phyloP scores from a whole-genome alignment of 2,888 invertebrate genomes.

The Cheilosia variabilis region DNA sequence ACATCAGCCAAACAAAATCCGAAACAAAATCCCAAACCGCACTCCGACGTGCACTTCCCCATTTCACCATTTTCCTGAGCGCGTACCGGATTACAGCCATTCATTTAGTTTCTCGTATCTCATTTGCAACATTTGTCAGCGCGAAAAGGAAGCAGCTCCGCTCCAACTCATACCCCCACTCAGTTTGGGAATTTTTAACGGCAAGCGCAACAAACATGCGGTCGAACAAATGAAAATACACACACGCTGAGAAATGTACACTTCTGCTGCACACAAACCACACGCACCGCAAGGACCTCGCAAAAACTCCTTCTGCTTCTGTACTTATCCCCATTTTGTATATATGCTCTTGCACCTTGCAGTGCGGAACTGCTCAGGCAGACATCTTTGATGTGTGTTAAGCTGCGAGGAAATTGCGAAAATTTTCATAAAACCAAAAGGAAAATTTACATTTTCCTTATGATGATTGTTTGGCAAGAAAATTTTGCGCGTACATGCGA shows the following conservation, averaged over 20 bases:
- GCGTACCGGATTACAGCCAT: slow-evolving; percentile 30
- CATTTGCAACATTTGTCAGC: slow-evolving; percentile 41
- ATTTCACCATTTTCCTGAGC: background rate
- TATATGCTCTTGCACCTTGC: slow-evolving; percentile 13
- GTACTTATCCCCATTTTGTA: background rate
- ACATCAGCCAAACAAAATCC: background rate
- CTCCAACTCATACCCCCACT: background rate
- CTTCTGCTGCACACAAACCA: slow-evolving; percentile 38
- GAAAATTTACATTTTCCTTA: slow-evolving; percentile 72
- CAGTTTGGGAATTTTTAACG: slow-evolving; percentile 30
- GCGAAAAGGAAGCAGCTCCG: background rate
- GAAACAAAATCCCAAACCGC: slow-evolving; percentile 1
- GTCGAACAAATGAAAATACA: slow-evolving; percentile 64
- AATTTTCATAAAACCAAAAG: slow-evolving; percentile 58
- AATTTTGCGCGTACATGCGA: slow-evolving; percentile 1
- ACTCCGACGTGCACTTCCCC: background rate
- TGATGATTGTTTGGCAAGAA: slow-evolving; percentile 54
- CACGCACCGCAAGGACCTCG: slow-evolving; percentile 61
- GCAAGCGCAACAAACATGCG: slow-evolving; percentile 68
- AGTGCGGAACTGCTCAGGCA: slow-evolving; percentile 1
- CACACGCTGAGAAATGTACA: slow-evolving; percentile 41
- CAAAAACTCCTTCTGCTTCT: background rate
- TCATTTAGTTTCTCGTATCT: slow-evolving; percentile 15
- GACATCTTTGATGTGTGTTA: slow-evolving; percentile 27
- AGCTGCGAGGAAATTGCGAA: slow-evolving; percentile 49